These are phyloP conservation scores for Mycetomoellerius zeteki DNA, from an alignment of 1,140 invertebrate genomes.

Conservation along the genomic window DNA sequence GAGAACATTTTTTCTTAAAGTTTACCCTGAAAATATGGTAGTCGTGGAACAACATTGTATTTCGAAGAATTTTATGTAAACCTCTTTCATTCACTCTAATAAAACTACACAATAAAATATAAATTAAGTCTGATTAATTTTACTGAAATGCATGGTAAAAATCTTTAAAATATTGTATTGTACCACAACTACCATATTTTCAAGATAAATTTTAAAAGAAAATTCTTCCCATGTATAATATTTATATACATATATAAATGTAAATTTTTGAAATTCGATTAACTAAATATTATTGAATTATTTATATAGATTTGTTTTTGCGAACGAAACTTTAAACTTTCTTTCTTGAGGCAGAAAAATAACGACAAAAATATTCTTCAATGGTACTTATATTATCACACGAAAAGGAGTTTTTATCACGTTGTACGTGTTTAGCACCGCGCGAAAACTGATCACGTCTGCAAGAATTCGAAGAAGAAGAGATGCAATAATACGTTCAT, in stretches of 20 bases:
- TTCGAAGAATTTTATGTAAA: no score
- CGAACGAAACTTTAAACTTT: background rate
- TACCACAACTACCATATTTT: no score
- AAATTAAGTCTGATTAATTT: no score
- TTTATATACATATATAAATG: background rate
- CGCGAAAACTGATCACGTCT: background rate
- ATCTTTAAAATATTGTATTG: no score
- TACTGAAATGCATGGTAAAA: no score
- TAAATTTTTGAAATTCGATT: background rate
- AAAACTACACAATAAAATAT: no score
- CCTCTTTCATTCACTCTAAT: no score
- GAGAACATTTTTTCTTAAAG: no score
- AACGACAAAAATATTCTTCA: background rate
- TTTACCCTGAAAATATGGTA: no score
- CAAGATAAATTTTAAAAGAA: no score
- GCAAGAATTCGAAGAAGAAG: background rate
- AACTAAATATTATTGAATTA: background rate
- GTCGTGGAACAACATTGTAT: no score
- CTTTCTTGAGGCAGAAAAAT: background rate
- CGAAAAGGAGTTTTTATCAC: constrained; percentile 20
- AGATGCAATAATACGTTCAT: constrained; percentile 21
- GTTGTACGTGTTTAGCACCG: constrained; percentile 9
- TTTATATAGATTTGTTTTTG: background rate
- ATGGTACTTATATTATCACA: background rate
- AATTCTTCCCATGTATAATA: no score